phyloP scores from a whole-genome alignment of 2,113 vertebrate species.

The Oostethus manadensis region DNA sequence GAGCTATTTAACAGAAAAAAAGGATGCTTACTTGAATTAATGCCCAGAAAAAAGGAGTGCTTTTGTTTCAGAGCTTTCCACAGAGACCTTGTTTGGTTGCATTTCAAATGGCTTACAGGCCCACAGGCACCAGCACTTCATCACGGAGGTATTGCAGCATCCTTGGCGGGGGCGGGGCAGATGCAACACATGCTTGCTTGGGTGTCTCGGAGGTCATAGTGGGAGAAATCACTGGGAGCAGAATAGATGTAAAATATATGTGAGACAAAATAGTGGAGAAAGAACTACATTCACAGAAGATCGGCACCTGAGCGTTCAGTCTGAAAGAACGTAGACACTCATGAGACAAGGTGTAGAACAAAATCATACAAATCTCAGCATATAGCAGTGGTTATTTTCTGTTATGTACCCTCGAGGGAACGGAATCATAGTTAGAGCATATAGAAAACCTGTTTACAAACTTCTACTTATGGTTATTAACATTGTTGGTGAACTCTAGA shows the following conservation, averaged over 20 bases:
- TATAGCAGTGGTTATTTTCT: slow-evolving; percentile 13
- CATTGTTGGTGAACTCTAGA: too few relatives aligned
- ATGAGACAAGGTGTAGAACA: slow-evolving; percentile 47
- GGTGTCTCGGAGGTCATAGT: slow-evolving; percentile 32
- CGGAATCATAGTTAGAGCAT: too few relatives aligned
- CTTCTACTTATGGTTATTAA: too few relatives aligned
- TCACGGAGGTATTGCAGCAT: slow-evolving; percentile 53
- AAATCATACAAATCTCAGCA: slow-evolving; percentile 46
- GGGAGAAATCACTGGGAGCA: slow-evolving; percentile 51
- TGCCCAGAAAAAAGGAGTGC: slow-evolving; percentile 39
- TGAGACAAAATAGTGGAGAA: slow-evolving; percentile 12
- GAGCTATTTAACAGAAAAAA: slow-evolving; percentile 27
- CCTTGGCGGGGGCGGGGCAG: slow-evolving; percentile 10
- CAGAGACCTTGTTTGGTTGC: slow-evolving; percentile 49
- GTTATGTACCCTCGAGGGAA: too few relatives aligned
- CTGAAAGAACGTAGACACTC: slow-evolving; percentile 23
- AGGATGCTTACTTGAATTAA: slow-evolving; percentile 37
- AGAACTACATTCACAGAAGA: not conserved
- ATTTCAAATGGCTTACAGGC: slow-evolving; percentile 45
- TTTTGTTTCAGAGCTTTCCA: slow-evolving; percentile 33
- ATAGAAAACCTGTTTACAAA: too few relatives aligned
- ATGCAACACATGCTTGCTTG: slow-evolving; percentile 26
- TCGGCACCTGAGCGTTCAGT: slow-evolving; percentile 20
- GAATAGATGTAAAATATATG: slow-evolving; percentile 37
- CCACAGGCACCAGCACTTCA: slow-evolving; percentile 51